These are phyloP conservation scores for Pentamera pediparva DNA, from an alignment of 53 echinoderm and acorn worm species.

Conservation along the genomic window DNA sequence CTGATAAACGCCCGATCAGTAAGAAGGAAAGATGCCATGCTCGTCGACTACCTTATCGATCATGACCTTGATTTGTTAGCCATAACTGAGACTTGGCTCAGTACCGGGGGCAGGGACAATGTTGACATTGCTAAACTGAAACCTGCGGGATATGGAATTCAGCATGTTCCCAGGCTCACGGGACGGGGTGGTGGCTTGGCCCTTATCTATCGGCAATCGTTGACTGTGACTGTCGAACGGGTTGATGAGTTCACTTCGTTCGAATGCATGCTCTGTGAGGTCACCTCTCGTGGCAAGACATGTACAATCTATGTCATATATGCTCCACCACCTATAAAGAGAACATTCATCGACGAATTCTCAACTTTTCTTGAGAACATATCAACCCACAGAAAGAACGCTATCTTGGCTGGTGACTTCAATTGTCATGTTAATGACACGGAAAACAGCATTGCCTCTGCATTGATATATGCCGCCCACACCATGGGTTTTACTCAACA, in stretches of 20 bases:
- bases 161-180: not conserved
- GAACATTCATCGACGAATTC: not conserved
- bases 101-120: not conserved
- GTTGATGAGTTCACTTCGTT: not conserved
- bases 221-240: not conserved
- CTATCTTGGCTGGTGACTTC: not conserved
- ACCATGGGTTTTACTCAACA: slow-evolving; percentile 3
- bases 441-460: not conserved
- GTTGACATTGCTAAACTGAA: not conserved
- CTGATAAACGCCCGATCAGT: not conserved
- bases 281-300: not conserved
- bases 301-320: not conserved
- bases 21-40: not conserved
- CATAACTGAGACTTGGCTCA: not conserved
- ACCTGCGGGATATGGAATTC: not conserved
- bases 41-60: too few species aligned
- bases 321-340: not conserved
- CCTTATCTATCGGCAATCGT: not conserved
- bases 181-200: not conserved
- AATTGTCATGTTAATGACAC: not conserved
- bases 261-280: not conserved
- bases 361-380: not conserved
- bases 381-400: not conserved
- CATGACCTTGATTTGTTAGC: not conserved
- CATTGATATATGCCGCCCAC: not conserved